Evolutionary conservation across 1,140 invertebrate species (phyloP), one percentile per base, ranked within the genome.

Genomic region (Drosophila auraria): DNA sequence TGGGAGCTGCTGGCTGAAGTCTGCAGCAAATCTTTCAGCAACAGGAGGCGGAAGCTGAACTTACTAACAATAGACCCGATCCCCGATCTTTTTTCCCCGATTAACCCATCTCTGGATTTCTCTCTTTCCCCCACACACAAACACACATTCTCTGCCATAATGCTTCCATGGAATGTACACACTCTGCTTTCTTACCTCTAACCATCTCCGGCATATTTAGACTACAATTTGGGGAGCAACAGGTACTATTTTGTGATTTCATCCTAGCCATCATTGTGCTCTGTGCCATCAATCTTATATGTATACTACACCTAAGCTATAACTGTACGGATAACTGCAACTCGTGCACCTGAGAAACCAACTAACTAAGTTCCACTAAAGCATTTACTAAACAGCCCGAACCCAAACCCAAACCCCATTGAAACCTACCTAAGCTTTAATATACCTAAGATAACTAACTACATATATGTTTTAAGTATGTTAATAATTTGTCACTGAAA

Each of bases 241-340:
- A 95, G 95, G 95, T 96, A 95, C 94, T 95, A 94, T 95, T 94
- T 93, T 94, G 95, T 93, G 95, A 96, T 94, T 93, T 95, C 93
- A 89, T 95, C 79, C 94, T 95, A 93, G 95, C 95, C 94, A 94
- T 95, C 86, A 92, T 95, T 93, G 93, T 95, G 73, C 93, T 96
- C 74, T 95, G 94, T 93, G 94, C 94, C 83, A 94, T 95, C 83
- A 95, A 95, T 87, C 91, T 95, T 65, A 89, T 96, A 77, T 95
- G 95, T 94, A 94, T 95, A 78, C 78, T 95, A 87, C 95, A 95
- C 83, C 86, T 96, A 82, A 91, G 83, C 73, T 94, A 83, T 92
- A 87, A 79, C 53, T 93, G 87, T 86, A 56, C 79, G 56, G 87
- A 92, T 80, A 89, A 87, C 49, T 87, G 82, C 69, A 90, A 90